A percentile compares a stretch with the other conserved stretches of the same genome.
Evolutionary conservation across 1,140 invertebrate genomes (phyloP).

Genomic region (Aphelinus atriplicis): DNA sequence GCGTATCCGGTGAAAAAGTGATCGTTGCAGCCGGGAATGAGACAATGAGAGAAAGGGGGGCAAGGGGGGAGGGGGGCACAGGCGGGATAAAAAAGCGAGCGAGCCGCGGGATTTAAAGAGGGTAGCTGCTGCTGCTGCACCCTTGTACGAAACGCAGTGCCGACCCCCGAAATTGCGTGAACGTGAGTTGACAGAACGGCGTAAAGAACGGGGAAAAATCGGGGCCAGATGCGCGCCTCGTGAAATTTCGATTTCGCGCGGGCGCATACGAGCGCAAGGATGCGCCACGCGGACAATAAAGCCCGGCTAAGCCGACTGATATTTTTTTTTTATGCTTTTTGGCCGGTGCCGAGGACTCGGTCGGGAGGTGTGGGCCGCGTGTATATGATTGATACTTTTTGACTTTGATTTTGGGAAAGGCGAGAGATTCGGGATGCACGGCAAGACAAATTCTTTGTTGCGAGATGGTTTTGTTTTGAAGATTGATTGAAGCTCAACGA

Average conservation of each 20-base stretch:
- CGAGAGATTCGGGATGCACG: too few relatives aligned
- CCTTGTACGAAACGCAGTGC: constrained; percentile 13
- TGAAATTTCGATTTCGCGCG: constrained; percentile 36
- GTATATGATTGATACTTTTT: too few relatives aligned
- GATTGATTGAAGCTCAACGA: too few relatives aligned
- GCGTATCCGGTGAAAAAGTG: constrained; percentile 34
- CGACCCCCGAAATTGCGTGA: constrained; percentile 39
- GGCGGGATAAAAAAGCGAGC: constrained; percentile 6
- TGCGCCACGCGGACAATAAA: constrained; percentile 5
- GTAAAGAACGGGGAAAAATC: constrained; percentile 36
- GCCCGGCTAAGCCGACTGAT: not conserved
- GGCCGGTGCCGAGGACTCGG: too few relatives aligned
- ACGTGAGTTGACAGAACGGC: constrained; percentile 39
- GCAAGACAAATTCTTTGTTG: too few relatives aligned
- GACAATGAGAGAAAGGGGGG: constrained; percentile 37
- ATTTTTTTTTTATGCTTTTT: not conserved
- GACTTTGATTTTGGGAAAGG: too few relatives aligned
- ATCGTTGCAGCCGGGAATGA: constrained; percentile 31
- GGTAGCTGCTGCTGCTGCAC: constrained; percentile 23
- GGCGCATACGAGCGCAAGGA: not conserved
- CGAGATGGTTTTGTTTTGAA: too few relatives aligned
- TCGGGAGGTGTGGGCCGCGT: too few relatives aligned
- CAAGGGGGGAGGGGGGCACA: constrained; percentile 1
- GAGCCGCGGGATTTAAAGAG: constrained; percentile 33
- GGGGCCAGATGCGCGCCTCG: constrained; percentile 6